Evolutionary conservation across 2,888 invertebrate species (phyloP).

Genomic region (Tiliacea aurago): DNA sequence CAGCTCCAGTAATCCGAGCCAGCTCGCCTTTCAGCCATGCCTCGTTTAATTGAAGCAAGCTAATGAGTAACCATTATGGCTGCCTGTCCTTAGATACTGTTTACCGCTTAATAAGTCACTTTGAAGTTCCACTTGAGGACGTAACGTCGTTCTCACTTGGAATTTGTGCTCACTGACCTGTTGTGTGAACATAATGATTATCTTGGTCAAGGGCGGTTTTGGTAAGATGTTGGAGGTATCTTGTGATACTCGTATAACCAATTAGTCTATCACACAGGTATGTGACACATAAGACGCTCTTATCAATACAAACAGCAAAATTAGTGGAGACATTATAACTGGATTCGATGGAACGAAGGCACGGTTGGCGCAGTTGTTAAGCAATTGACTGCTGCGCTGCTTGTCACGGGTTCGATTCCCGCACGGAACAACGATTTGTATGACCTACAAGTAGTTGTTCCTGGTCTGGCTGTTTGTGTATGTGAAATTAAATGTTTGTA

Average conservation of each 20-base stretch:
- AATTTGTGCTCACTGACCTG: constrained; percentile 69
- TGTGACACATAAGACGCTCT: background rate
- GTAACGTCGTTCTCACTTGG: constrained; percentile 57
- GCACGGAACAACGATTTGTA: no score
- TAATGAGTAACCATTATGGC: constrained; percentile 74
- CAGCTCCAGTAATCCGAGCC: constrained; percentile 69
- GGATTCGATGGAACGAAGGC: no score
- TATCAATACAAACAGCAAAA: background rate
- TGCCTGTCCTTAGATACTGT: constrained; percentile 61
- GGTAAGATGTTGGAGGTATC: constrained; percentile 1
- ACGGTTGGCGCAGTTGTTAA: no score
- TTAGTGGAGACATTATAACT: no score
- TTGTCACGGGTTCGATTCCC: no score
- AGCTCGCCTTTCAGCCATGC: constrained; percentile 68
- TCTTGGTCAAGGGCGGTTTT: constrained; percentile 49
- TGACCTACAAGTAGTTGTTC: no score
- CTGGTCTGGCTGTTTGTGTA: no score
- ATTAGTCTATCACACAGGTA: background rate
- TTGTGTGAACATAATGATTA: constrained; percentile 54
- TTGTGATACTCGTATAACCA: background rate
- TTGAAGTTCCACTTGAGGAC: constrained; percentile 65
- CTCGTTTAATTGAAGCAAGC: constrained; percentile 72
- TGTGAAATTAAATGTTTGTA: no score
- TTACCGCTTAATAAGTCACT: constrained; percentile 68
- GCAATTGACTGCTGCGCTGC: no score